Conservation (phyloP, 2,888 invertebrate genomes). For the Parnassius apollo region DNA sequence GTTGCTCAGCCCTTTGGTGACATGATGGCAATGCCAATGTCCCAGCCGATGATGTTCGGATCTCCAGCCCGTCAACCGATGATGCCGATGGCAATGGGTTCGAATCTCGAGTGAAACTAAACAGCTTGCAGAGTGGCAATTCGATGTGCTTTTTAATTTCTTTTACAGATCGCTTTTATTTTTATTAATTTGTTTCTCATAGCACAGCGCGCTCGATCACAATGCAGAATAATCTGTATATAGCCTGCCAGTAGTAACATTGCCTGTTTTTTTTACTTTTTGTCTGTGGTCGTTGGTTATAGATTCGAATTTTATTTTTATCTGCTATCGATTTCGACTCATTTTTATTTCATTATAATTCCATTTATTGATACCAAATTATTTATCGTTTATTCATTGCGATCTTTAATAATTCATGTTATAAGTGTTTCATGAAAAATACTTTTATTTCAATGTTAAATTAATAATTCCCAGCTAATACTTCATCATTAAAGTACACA, state of each 20-base stretch:
- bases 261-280: constrained; percentile 7
- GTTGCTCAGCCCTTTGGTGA: constrained; percentile 60
- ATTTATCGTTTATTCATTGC: too few relatives aligned
- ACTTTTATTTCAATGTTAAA: too few relatives aligned
- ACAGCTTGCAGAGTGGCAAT: constrained; percentile 33
- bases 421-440: too few relatives aligned
- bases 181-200: constrained; percentile 10
- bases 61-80: constrained; percentile 71
- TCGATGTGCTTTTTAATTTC: constrained; percentile 29
- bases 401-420: too few relatives aligned
- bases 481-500: neutral
- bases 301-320: constrained; percentile 1
- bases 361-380: too few relatives aligned
- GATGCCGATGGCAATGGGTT: constrained; percentile 77
- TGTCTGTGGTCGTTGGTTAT: constrained; percentile 1
- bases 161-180: constrained; percentile 23
- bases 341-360: too few relatives aligned
- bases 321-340: neutral
- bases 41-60: constrained; percentile 72
- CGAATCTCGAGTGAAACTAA: constrained; percentile 58
- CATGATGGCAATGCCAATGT: constrained; percentile 61
- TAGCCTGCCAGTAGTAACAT: constrained; percentile 10
- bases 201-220: constrained; percentile 15
- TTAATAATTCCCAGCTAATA: too few relatives aligned
- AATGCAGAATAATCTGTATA: constrained; percentile 11